These are phyloP conservation scores for Caenorhabditis sp. DNA, from an alignment of 2,888 invertebrate genomes.

Conservation along the genomic window DNA sequence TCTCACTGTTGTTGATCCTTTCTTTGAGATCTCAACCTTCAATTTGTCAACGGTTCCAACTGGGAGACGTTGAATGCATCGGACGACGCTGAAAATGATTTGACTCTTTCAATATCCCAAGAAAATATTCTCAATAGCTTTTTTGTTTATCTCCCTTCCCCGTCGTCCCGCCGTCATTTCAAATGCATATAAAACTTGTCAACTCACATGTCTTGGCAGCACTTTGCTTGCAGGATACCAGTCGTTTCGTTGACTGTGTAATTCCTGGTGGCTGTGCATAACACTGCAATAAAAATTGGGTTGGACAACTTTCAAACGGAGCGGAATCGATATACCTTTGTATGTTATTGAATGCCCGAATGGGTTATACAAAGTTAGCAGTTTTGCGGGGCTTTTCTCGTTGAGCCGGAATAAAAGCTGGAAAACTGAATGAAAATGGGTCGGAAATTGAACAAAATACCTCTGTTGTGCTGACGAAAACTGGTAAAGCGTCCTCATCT, in stretches of 20 bases:
- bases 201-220: slow-evolving; percentile 71
- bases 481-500: slow-evolving; percentile 58
- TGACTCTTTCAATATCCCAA: too few relatives aligned
- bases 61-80: slow-evolving; percentile 56
- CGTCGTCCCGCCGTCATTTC: too few relatives aligned
- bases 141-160: too few relatives aligned
- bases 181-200: slow-evolving; percentile 2
- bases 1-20: slow-evolving; percentile 56
- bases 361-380: slow-evolving; percentile 70
- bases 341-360: slow-evolving; percentile 64
- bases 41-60: slow-evolving; percentile 65
- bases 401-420: slow-evolving; percentile 60
- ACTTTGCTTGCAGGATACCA: slow-evolving; percentile 57
- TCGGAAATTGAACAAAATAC: slow-evolving; percentile 30
- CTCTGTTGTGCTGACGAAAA: slow-evolving; percentile 56
- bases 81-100: slow-evolving; percentile 62
- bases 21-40: slow-evolving; percentile 47
- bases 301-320: too few relatives aligned
- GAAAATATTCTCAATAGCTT: too few relatives aligned
- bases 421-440: not conserved
- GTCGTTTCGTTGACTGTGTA: slow-evolving; percentile 62
- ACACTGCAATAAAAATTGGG: slow-evolving; percentile 64
- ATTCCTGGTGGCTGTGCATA: slow-evolving; percentile 66
- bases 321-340: slow-evolving; percentile 51
- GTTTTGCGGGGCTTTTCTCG: slow-evolving; percentile 53